A percentile compares a stretch with the other conserved stretches of the same genome.
Conservation (phyloP, 2,797 vertebrate genomes). For the Crocodylus rhombifer region DNA sequence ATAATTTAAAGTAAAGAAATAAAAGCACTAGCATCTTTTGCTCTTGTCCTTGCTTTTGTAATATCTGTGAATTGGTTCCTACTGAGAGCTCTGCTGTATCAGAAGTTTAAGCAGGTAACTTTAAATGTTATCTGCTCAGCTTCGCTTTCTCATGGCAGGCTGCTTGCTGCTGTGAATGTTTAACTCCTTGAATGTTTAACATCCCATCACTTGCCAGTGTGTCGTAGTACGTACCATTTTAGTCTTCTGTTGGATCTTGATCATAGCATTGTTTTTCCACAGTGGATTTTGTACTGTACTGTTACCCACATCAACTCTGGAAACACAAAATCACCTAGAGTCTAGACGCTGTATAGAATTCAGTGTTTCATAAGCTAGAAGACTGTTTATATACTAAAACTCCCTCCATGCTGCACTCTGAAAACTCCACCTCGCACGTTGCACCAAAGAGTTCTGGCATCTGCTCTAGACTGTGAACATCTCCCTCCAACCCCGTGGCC, state of each 20-base stretch:
- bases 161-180: background rate
- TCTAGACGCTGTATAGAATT: rapidly evolving
- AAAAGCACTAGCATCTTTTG: background rate
- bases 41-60: background rate
- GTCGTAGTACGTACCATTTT: background rate
- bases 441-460: background rate
- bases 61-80: background rate
- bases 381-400: background rate
- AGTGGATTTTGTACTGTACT: rapidly evolving
- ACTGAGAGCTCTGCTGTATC: background rate
- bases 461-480: background rate
- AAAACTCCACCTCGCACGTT: background rate
- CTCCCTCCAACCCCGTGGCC: background rate
- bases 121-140: background rate
- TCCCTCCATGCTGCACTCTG: background rate
- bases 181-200: rapidly evolving
- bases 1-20: background rate
- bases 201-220: background rate
- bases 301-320: background rate
- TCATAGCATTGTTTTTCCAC: background rate
- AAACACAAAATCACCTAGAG: background rate
- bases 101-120: background rate
- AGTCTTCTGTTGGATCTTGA: rapidly evolving
- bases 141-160: background rate
- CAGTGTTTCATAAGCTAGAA: background rate